Conservation (phyloP, 1,140 invertebrate species). For the Papilio helenus region DNA sequence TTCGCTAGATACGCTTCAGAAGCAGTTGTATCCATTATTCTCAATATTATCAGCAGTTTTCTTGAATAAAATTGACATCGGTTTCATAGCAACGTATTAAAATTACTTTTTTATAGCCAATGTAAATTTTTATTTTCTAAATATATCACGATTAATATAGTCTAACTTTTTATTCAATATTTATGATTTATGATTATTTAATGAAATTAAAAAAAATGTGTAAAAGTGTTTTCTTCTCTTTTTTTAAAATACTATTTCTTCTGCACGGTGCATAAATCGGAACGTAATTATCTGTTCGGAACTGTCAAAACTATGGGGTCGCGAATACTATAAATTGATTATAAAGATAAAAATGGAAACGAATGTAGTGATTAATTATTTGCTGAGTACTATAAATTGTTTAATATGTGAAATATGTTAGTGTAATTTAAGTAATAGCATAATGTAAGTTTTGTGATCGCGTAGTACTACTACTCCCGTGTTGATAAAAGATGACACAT, state of each 20-base stretch:
- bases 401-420: conserved; percentile 66
- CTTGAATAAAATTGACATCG: neutral
- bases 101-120: neutral
- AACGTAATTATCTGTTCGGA: conserved; percentile 33
- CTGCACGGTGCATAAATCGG: neutral
- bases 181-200: neutral
- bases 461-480: conserved; percentile 33
- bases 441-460: conserved; percentile 62
- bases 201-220: neutral
- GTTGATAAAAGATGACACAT: conserved; percentile 47
- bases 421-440: conserved; percentile 50
- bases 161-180: neutral
- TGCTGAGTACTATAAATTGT: conserved; percentile 46
- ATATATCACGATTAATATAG: neutral
- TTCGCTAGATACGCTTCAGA: conserved; percentile 19
- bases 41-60: neutral
- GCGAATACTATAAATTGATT: conserved; percentile 60
- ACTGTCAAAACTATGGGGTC: conserved; percentile 62
- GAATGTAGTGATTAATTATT: conserved; percentile 48
- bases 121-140: neutral
- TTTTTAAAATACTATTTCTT: neutral
- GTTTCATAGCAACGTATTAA: conserved; percentile 34
- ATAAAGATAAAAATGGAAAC: conserved; percentile 63
- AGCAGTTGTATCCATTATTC: conserved; percentile 22
- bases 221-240: neutral